phyloP scores from a whole-genome alignment of 2,888 invertebrate species.

The Boloria selene region DNA sequence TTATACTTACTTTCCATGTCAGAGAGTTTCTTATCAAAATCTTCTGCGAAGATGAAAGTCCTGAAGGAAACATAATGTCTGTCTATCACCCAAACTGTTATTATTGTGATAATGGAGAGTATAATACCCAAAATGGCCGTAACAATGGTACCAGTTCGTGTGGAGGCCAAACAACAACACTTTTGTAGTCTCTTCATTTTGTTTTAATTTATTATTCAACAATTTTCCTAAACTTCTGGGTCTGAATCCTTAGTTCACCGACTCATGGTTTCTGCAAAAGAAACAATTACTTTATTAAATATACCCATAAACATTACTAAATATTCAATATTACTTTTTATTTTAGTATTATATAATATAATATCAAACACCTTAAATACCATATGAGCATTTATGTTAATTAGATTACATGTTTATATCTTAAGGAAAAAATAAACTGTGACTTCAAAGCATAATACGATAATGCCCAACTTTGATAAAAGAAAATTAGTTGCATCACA shows the following conservation, averaged over 20 bases:
- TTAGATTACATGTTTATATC: too few relatives aligned
- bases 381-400: too few relatives aligned
- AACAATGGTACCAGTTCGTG: conserved; percentile 88
- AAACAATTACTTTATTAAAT: conserved; percentile 2
- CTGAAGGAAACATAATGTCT: conserved; percentile 85
- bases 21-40: conserved; percentile 78
- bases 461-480: too few relatives aligned
- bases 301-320: neutral
- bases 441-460: too few relatives aligned
- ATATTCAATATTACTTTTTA: too few relatives aligned
- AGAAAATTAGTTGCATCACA: too few relatives aligned
- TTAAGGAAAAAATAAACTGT: too few relatives aligned
- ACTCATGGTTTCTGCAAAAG: conserved; percentile 46
- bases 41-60: conserved; percentile 89
- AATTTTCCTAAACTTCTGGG: conserved; percentile 1
- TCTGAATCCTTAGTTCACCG: conserved; percentile 29
- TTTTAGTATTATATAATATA: too few relatives aligned
- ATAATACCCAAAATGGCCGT: conserved; percentile 88
- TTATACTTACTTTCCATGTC: conserved; percentile 83
- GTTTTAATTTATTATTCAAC: conserved; percentile 1
- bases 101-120: conserved; percentile 86
- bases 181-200: conserved; percentile 82
- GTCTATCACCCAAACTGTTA: conserved; percentile 84
- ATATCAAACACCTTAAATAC: too few relatives aligned
- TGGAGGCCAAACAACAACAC: conserved; percentile 88